Evolutionary conservation across 1,140 invertebrate genomes (phyloP).

Genomic region (Pseudomyrmex sp.): DNA sequence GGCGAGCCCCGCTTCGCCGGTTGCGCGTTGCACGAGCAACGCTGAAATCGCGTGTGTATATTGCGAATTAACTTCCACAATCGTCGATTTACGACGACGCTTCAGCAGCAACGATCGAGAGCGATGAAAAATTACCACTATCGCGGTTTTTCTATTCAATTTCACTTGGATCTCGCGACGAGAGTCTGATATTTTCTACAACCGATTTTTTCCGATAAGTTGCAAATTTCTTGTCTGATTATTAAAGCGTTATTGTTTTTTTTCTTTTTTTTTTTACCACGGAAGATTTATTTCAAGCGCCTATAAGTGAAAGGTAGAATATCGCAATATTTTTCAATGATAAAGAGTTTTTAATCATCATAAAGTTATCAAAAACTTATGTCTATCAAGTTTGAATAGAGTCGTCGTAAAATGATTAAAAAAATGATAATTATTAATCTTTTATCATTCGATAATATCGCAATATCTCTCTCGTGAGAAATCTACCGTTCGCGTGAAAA

Average conservation of each 20-base stretch:
- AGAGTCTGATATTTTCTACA: too few relatives aligned
- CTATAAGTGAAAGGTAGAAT: not conserved
- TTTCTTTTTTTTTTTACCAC: not conserved
- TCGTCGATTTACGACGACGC: not conserved
- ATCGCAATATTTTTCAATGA: not conserved
- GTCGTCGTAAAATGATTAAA: not conserved
- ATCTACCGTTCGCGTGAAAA: too few relatives aligned
- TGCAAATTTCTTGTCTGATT: not conserved
- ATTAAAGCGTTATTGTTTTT: not conserved
- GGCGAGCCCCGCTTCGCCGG: slow-evolving; percentile 12
- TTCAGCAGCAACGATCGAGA: not conserved
- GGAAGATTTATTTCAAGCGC: too few relatives aligned
- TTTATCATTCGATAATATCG: slow-evolving; percentile 14
- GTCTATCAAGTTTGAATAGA: not conserved
- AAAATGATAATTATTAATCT: not conserved
- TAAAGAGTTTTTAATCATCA: not conserved
- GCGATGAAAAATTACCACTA: not conserved
- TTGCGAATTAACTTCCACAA: slow-evolving; percentile 10
- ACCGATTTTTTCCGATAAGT: too few relatives aligned
- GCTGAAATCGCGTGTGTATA: slow-evolving; percentile 7
- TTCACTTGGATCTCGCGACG: too few relatives aligned
- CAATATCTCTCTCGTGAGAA: not conserved
- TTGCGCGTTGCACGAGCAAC: not conserved
- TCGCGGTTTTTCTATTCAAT: too few relatives aligned
- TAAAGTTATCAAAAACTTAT: not conserved